Evolutionary conservation across 92 coral and sea anemone genomes (phyloP).

Genomic region (Palythoa caribaeorum): DNA sequence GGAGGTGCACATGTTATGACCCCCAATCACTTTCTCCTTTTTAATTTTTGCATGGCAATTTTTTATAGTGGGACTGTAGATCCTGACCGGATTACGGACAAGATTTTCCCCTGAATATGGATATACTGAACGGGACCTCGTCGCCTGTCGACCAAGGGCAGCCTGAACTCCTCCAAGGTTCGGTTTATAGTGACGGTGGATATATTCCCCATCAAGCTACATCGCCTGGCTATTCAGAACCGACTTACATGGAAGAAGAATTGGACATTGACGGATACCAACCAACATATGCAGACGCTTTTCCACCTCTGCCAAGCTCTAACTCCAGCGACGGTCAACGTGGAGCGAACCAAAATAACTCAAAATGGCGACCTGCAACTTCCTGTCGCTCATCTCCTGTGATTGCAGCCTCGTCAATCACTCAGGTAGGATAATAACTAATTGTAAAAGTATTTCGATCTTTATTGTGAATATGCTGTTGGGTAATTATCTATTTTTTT

Average conservation of each 20-base stretch:
- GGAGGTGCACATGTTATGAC: background rate
- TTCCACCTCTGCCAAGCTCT: conserved; percentile 94
- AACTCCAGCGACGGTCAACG: conserved; percentile 79
- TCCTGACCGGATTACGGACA: conserved; percentile 99
- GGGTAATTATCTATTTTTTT: background rate
- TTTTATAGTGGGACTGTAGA: conserved; percentile 97
- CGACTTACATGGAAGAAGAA: conserved; percentile 67
- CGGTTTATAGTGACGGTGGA: conserved; percentile 84
- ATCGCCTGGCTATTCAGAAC: conserved; percentile 50
- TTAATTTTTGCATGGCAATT: conserved; percentile 36
- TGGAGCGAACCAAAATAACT: conserved; percentile 60
- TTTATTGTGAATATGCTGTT: background rate
- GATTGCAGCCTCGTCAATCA: conserved; percentile 85
- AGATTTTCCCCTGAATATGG: conserved; percentile 87
- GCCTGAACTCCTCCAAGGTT: conserved; percentile 76
- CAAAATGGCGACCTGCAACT: conserved; percentile 76
- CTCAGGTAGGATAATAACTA: conserved; percentile 76
- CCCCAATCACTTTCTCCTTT: background rate
- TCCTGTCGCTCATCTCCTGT: conserved; percentile 70
- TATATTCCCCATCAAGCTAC: conserved; percentile 74
- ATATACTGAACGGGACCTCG: conserved; percentile 80
- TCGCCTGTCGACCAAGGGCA: conserved; percentile 64
- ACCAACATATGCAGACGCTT: conserved; percentile 99
- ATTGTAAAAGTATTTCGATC: background rate
- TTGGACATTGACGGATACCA: conserved; percentile 91